Conservation (phyloP, 1,140 invertebrate genomes). For the Mycetomoellerius zeteki region DNA sequence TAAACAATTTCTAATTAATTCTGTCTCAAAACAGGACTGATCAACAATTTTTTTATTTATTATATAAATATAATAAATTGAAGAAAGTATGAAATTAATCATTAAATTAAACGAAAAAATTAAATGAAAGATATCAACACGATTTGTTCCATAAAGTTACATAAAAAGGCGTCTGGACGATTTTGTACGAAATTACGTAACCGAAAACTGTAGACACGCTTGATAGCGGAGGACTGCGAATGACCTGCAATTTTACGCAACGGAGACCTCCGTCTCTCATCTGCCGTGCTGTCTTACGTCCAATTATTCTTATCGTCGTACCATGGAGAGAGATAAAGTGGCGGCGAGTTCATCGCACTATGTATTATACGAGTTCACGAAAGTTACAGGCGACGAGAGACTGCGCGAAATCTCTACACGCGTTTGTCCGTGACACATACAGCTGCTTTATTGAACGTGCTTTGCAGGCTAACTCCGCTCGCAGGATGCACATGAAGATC, state of each 20-base stretch:
- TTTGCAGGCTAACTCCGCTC: conserved; percentile 18
- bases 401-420: conserved; percentile 19
- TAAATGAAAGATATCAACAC: not conserved
- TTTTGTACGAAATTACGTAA: conserved; percentile 22
- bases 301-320: conserved; percentile 64
- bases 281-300: conserved; percentile 25
- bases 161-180: not conserved
- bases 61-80: not conserved
- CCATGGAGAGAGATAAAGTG: conserved; percentile 63
- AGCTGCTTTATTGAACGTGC: conserved; percentile 22
- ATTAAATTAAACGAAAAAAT: not conserved
- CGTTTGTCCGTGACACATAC: conserved; percentile 12
- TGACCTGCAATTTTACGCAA: conserved; percentile 62
- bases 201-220: conserved; percentile 48
- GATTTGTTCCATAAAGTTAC: not conserved
- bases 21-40: too few species aligned
- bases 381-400: conserved; percentile 60
- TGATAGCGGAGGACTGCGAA: conserved; percentile 38
- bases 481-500: not conserved
- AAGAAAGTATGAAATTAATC: not conserved
- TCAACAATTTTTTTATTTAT: not conserved
- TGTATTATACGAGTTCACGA: conserved; percentile 66
- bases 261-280: conserved; percentile 21
- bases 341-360: conserved; percentile 66
- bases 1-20: not conserved